Evolutionary conservation across 2,113 vertebrate species (phyloP).

Genomic region (Recurvirostra avosetta): DNA sequence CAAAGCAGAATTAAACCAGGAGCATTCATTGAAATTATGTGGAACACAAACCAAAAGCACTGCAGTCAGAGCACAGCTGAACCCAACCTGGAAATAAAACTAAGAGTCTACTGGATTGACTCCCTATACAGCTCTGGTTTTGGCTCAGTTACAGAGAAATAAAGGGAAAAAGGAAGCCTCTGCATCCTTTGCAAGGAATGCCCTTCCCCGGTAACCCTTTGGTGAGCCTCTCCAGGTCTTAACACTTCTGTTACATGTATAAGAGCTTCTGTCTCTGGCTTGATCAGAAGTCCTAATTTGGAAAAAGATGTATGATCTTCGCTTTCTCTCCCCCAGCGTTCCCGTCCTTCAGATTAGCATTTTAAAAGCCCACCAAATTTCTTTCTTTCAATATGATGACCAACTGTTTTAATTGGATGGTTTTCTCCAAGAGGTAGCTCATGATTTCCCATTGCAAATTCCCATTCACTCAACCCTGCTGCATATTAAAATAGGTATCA

Average conservation of each 20-base stretch:
- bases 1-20: background rate
- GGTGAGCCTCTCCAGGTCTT: background rate
- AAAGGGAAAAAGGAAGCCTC: background rate
- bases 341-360: background rate
- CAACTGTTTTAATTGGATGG: background rate
- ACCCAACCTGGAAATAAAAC: background rate
- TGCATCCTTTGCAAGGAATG: background rate
- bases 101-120: background rate
- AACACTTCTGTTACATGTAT: background rate
- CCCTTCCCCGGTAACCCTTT: background rate
- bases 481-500: background rate
- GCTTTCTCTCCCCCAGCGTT: background rate
- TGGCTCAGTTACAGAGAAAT: background rate
- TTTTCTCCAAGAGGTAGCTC: background rate
- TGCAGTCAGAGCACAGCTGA: background rate
- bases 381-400: background rate
- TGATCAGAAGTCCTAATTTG: background rate
- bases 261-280: background rate
- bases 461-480: background rate
- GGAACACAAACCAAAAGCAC: background rate
- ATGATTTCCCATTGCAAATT: background rate
- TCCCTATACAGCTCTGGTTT: background rate
- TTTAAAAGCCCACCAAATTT: background rate
- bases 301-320: background rate
- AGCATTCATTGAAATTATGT: background rate